A percentile compares a stretch with the other conserved stretches of the same genome.
phyloP scores from a whole-genome alignment of 2,113 vertebrate species.

The Sardina pilchardus region DNA sequence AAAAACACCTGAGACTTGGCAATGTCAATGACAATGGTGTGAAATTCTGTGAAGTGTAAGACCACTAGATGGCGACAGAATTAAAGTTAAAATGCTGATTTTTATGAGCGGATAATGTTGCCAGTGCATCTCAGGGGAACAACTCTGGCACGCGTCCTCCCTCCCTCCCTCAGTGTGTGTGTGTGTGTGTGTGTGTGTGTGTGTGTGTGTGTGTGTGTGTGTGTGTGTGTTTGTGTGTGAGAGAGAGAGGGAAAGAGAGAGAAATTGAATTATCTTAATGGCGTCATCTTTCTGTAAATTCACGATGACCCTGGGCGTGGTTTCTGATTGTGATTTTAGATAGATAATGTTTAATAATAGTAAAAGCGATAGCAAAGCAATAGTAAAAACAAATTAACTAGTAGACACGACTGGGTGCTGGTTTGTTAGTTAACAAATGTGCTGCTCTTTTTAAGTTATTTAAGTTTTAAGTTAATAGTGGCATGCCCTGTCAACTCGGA shows the following conservation, averaged over 20 bases:
- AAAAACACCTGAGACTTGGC: too few relatives aligned
- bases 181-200: too few relatives aligned
- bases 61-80: neutral
- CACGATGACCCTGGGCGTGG: neutral
- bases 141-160: neutral
- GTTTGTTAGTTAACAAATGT: too few relatives aligned
- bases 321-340: neutral
- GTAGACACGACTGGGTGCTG: too few relatives aligned
- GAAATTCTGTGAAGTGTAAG: too few relatives aligned
- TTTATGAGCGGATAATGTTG: neutral
- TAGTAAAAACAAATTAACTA: too few relatives aligned
- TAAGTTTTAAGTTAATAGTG: neutral
- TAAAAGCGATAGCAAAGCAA: too few relatives aligned
- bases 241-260: constrained; percentile 9
- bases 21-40: too few relatives aligned
- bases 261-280: constrained; percentile 6
- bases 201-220: too few relatives aligned
- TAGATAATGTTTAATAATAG: too few relatives aligned
- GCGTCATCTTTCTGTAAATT: constrained; percentile 19
- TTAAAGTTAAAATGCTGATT: neutral
- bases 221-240: too few relatives aligned
- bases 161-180: neutral
- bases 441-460: neutral
- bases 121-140: neutral
- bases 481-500: too few relatives aligned